These are phyloP conservation scores for Lasioglossum zephyrum DNA, from an alignment of 2,888 invertebrate genomes.

Conservation along the genomic window DNA sequence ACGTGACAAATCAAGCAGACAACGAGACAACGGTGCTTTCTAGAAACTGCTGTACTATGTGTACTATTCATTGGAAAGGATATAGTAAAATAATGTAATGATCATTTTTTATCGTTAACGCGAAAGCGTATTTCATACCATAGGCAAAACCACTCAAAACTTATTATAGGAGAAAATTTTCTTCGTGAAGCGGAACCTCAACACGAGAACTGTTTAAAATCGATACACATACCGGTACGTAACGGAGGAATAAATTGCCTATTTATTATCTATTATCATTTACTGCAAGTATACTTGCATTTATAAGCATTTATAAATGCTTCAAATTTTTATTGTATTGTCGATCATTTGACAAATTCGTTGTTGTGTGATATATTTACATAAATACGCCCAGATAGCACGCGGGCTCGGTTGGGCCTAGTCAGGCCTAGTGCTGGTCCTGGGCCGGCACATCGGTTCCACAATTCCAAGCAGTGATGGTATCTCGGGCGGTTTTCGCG, in stretches of 20 bases:
- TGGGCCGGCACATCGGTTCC: too few species aligned
- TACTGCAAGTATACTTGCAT: neutral
- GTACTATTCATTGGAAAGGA: neutral
- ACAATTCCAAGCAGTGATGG: too few species aligned
- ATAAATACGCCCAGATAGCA: too few species aligned
- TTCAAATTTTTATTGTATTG: neutral
- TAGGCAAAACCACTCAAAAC: neutral
- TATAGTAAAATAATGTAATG: neutral
- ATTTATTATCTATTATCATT: neutral
- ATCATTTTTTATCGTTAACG: neutral
- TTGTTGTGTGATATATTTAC: neutral
- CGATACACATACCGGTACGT: neutral
- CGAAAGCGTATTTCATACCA: neutral
- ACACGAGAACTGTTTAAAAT: neutral
- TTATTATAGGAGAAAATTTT: neutral
- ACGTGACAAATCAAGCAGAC: conserved; percentile 44
- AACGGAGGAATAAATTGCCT: neutral
- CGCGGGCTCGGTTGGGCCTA: too few species aligned
- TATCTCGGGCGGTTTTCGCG: too few species aligned
- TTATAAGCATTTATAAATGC: too few species aligned
- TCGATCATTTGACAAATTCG: neutral
- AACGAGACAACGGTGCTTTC: conserved; percentile 20
- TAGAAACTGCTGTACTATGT: conserved; percentile 16
- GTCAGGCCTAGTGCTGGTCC: too few species aligned
- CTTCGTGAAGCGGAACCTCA: too few species aligned